A percentile compares a stretch with the other conserved stretches of the same genome.
These are phyloP conservation scores for Pandemis corylana DNA, from an alignment of 2,888 invertebrate genomes.

Conservation along the genomic window DNA sequence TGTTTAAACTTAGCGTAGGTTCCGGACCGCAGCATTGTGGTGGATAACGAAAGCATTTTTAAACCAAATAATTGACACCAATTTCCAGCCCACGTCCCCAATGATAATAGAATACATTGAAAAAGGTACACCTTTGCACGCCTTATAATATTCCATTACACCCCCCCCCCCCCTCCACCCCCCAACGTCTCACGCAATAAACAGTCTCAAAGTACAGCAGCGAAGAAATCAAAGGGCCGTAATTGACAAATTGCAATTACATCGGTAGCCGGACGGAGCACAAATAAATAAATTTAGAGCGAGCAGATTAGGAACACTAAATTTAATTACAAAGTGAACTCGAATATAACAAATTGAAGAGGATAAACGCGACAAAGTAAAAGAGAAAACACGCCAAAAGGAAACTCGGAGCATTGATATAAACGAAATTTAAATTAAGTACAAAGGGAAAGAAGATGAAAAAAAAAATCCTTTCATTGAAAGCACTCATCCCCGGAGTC, in stretches of 20 bases:
- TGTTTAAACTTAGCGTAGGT: too few relatives aligned
- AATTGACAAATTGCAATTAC: conserved; percentile 83
- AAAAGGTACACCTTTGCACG: not conserved
- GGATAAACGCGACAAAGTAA: conserved; percentile 85
- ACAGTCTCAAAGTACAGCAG: conserved; percentile 46
- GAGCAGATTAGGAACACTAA: conserved; percentile 83
- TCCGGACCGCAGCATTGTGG: too few relatives aligned
- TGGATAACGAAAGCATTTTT: not conserved
- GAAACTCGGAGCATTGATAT: conserved; percentile 85
- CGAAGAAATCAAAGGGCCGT: conserved; percentile 72
- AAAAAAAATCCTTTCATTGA: conserved; percentile 84
- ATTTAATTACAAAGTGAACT: conserved; percentile 83
- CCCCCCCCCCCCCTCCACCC: not conserved
- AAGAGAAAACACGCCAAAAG: conserved; percentile 83
- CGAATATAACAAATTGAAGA: conserved; percentile 84
- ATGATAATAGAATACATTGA: not conserved
- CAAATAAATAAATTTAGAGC: conserved; percentile 69
- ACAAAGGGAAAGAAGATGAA: conserved; percentile 84
- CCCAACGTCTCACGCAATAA: not conserved
- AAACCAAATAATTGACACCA: not conserved
- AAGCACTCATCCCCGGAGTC: conserved; percentile 82
- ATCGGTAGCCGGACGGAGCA: conserved; percentile 67
- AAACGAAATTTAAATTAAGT: conserved; percentile 86
- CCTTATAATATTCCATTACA: not conserved
- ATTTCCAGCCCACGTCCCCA: not conserved